Base-by-base conservation (phyloP, 2,797 vertebrate genomes). In the Hydrocynus forskahlii region DNA sequence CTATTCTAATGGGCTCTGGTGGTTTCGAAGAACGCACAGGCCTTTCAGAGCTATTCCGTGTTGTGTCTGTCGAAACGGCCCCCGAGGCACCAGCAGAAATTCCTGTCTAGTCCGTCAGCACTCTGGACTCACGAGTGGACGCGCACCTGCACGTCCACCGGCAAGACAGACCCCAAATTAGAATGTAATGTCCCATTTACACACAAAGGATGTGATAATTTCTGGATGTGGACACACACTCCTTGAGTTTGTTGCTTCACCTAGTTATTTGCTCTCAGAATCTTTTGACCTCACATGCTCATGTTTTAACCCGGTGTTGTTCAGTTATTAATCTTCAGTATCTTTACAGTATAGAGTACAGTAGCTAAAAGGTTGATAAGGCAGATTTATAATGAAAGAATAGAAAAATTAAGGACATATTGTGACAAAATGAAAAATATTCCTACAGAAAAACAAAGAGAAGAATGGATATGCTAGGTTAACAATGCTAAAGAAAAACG, bases 61-160 rank as follows among this genome's bases (percentile, higher is more conserved):
- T 85, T 38, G 79, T 38, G 43, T 91, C 88, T 91, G 83, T 74
- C 45, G 85, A 73, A 68, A 84, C 38, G 64, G 83, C 86, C 85
- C 86, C 79, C 79, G 63, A 74, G 63, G 84, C 78, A 82, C 79
- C 69, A 81, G 82, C 29, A 80, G 84, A 50, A 68, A 50, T 76
- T 72, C 2, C 76, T 43, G 29, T 79, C 87, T 92, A 88, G 69
- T 79, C 86, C 89, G 89, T 88, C 91, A 86, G 86, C 63, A 79
- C 81, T 81, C 77, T 84, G 86, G 86, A 83, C 78, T 75, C 80
- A 74, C 88, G 81, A 85, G 35, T 38, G 82, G 85, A 87, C 85
- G 71, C 74, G 87, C 90, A 93, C 91, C 90, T 92, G 91, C 85
- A 83, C 50, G 78, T 93, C 91, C 40, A n/a, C 92, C 10, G 23